phyloP scores from a whole-genome alignment of 1,140 invertebrate genomes.

The Helicoverpa armigera region DNA sequence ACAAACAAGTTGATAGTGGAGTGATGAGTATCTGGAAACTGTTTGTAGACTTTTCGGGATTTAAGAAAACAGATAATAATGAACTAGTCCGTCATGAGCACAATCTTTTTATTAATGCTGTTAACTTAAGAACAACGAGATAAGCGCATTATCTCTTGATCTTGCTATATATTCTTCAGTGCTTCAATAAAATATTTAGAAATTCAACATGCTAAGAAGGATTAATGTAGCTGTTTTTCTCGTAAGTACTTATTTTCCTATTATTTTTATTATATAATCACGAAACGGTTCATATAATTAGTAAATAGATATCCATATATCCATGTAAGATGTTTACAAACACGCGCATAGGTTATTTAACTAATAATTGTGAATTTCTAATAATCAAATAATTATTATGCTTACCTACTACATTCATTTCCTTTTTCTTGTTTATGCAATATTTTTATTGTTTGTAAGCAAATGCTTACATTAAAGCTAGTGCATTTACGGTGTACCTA shows the following conservation, averaged over 20 bases:
- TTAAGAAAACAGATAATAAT: conserved; percentile 6
- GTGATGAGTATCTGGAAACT: not conserved
- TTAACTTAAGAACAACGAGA: conserved; percentile 19
- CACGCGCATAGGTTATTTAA: too few relatives aligned
- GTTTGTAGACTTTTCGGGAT: not conserved
- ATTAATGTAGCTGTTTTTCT: conserved; percentile 21
- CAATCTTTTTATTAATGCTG: conserved; percentile 30
- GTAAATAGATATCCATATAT: too few relatives aligned
- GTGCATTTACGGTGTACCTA: too few relatives aligned
- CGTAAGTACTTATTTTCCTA: conserved; percentile 8
- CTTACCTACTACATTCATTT: too few relatives aligned
- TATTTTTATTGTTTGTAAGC: too few relatives aligned
- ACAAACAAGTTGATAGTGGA: too few relatives aligned
- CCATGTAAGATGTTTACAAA: too few relatives aligned
- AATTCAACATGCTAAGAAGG: conserved; percentile 29
- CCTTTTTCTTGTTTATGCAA: too few relatives aligned
- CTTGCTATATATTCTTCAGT: conserved; percentile 34
- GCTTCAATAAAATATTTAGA: conserved; percentile 26
- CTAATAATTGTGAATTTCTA: too few relatives aligned
- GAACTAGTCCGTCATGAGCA: conserved; percentile 5
- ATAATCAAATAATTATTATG: too few relatives aligned
- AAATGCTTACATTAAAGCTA: too few relatives aligned
- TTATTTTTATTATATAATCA: not conserved
- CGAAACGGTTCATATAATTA: too few relatives aligned
- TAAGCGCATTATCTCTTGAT: conserved; percentile 29